phyloP scores from a whole-genome alignment of 2,797 vertebrate genomes.

The Nasua narica region DNA sequence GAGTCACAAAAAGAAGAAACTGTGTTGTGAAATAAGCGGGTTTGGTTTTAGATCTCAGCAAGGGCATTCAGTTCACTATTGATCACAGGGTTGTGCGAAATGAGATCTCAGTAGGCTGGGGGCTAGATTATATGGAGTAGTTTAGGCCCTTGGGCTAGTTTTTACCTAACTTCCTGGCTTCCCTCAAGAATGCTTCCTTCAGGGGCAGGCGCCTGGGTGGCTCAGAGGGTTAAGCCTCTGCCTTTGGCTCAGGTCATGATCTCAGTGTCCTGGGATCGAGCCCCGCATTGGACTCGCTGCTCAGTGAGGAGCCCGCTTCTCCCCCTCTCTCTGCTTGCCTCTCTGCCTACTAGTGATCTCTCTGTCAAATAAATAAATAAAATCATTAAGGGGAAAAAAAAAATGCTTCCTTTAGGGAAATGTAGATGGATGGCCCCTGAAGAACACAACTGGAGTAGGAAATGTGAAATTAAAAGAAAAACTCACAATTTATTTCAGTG shows the following conservation, averaged over 20 bases:
- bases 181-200: background rate
- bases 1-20: background rate
- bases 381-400: no score
- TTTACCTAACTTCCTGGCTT: background rate
- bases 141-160: background rate
- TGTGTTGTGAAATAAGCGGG: background rate
- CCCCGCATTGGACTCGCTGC: no score
- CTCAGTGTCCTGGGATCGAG: no score
- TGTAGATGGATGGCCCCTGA: background rate
- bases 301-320: no score
- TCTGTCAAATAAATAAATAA: no score
- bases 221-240: no score
- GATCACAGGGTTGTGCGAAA: background rate
- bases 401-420: background rate
- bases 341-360: no score
- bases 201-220: no score
- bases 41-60: constrained; percentile 4
- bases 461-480: background rate
- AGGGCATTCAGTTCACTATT: background rate
- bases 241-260: no score
- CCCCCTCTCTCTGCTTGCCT: no score
- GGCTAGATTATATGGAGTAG: background rate
- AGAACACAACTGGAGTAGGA: background rate
- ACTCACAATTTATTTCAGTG: background rate
- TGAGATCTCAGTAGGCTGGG: background rate